A percentile compares a stretch with the other conserved stretches of the same genome.
These are phyloP conservation scores for Heliangelus exortis DNA, from an alignment of 2,797 vertebrate species.

Conservation along the genomic window DNA sequence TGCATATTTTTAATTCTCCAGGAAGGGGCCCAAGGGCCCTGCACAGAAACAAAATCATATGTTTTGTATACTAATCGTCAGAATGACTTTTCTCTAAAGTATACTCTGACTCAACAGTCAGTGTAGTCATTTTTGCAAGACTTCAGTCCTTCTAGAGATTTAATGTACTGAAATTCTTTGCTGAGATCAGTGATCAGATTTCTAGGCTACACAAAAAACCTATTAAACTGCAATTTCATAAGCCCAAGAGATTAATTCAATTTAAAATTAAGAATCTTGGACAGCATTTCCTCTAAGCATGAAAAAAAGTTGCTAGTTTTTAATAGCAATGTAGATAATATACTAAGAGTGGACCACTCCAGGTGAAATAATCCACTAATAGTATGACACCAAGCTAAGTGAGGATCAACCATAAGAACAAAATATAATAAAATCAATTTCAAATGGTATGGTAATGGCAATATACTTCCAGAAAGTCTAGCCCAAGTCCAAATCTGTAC, in stretches of 20 bases:
- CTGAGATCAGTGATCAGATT: background rate
- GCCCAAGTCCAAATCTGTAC: background rate
- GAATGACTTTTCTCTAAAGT: background rate
- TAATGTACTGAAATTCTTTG: background rate
- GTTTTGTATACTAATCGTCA: background rate
- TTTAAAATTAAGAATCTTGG: background rate
- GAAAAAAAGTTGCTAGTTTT: background rate
- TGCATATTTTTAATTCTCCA: slow-evolving; percentile 31
- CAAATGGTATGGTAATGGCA: background rate
- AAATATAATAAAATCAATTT: background rate
- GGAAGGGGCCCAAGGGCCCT: background rate
- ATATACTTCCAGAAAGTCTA: background rate
- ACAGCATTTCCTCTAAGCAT: background rate
- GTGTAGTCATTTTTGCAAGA: background rate
- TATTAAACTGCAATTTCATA: background rate
- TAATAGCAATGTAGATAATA: background rate
- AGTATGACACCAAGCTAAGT: background rate
- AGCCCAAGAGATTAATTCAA: background rate
- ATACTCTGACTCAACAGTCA: background rate
- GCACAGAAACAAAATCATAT: background rate
- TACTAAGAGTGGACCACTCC: background rate
- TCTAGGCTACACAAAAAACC: background rate
- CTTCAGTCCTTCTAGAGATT: background rate
- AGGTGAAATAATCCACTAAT: background rate
- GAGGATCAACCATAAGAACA: background rate